Evolutionary conservation across 2,797 vertebrate species (phyloP).

Genomic region (Cyclura pinguis): DNA sequence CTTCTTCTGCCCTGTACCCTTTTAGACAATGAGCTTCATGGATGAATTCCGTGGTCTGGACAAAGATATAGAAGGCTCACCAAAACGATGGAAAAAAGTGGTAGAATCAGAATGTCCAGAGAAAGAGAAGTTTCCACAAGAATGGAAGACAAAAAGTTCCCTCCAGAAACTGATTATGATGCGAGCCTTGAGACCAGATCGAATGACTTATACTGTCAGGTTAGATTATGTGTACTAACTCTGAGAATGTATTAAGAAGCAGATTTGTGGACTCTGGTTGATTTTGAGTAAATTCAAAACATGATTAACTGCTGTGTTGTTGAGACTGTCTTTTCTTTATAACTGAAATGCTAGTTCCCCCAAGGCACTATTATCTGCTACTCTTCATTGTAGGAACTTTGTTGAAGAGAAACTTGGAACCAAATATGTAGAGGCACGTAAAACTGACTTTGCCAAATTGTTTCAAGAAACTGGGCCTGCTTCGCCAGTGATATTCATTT

Average conservation of each 20-base stretch:
- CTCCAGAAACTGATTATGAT: constrained; percentile 85
- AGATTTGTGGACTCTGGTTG: constrained; percentile 44
- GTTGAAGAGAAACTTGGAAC: constrained; percentile 83
- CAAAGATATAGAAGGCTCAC: constrained; percentile 83
- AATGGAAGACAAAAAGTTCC: constrained; percentile 83
- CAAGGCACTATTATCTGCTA: background rate
- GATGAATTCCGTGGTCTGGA: constrained; percentile 83
- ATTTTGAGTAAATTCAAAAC: constrained; percentile 45
- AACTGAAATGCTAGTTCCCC: constrained; percentile 47
- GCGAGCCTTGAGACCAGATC: constrained; percentile 81
- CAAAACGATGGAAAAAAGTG: constrained; percentile 83
- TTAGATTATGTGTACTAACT: constrained; percentile 54
- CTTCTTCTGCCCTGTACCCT: background rate
- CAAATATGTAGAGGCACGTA: constrained; percentile 82
- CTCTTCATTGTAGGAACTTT: constrained; percentile 81
- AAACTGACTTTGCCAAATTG: constrained; percentile 83
- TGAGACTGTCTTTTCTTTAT: constrained; percentile 19
- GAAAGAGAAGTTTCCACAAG: constrained; percentile 84
- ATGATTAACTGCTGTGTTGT: constrained; percentile 52
- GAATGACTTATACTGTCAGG: constrained; percentile 86
- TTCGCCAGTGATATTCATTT: constrained; percentile 82
- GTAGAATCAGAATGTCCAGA: constrained; percentile 84
- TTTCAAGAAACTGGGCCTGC: constrained; percentile 82
- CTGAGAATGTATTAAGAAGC: constrained; percentile 42
- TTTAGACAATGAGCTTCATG: constrained; percentile 81